Evolutionary conservation across 2,888 invertebrate genomes (phyloP), one percentile per base, ranked within the genome.

Genomic region (Osedax fenrisi): DNA sequence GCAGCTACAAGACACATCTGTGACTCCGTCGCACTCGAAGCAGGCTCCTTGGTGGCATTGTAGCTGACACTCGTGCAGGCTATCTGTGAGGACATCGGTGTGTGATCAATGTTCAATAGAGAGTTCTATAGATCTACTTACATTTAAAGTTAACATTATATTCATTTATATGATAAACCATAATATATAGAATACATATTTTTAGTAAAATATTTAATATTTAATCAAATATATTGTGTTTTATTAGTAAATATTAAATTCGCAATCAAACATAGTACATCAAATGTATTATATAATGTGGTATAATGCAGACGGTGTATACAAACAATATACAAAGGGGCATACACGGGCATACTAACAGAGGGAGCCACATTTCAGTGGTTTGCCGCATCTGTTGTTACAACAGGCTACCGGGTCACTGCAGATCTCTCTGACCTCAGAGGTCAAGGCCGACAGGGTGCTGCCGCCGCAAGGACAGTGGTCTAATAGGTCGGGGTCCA

Each of bases 31-130:
- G 81, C 96, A 97, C 0, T 87, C 85, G 0, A 86, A 87, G 82
- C 96, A 96, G 1, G 88, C 86, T 0, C 90, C 92, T 21, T 88
- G 87, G 83, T 96, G 96, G 82, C 95, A 96, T 62, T 86, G 86
- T 74, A 86, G 86, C 64, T 85, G 81, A 83, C 96, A 96, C 0
- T 82, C 82, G 83, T 96, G 95, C n/a, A 88, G 85, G 22, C 72
- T 71, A 24, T 79, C 81, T 81, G 41, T 41, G 41, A n/a, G n/a
- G n/a, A n/a, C n/a, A n/a, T n/a, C n/a, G n/a, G n/a, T n/a, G n/a
- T n/a, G n/a, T n/a, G n/a, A n/a, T n/a, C n/a, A n/a, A n/a, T n/a
- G n/a, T n/a, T n/a, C n/a, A n/a, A n/a, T n/a, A n/a, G n/a, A n/a
- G n/a, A n/a, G n/a, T n/a, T n/a, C n/a, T n/a, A n/a, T n/a, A n/a